phyloP scores from a whole-genome alignment of 2,113 vertebrate species.

The Vulpes ferrilata region DNA sequence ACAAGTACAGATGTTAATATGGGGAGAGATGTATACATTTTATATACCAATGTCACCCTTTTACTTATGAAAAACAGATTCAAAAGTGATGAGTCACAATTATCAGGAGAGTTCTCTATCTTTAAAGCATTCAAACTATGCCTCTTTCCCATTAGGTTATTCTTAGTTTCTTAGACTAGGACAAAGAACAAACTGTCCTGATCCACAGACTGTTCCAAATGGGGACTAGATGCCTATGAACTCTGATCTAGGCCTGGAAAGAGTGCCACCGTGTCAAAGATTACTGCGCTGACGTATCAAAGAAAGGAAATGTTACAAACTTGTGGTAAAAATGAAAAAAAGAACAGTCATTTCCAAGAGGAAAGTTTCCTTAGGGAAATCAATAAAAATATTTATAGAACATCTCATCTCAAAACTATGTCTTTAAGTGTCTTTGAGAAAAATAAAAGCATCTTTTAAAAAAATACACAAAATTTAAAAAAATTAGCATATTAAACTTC shows the following conservation, averaged over 20 bases:
- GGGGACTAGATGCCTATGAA: slow-evolving; percentile 43
- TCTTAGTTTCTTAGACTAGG: slow-evolving; percentile 57
- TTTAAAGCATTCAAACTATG: slow-evolving; percentile 44
- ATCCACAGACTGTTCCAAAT: slow-evolving; percentile 30
- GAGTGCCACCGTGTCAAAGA: slow-evolving; percentile 29
- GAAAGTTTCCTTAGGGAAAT: slow-evolving; percentile 68
- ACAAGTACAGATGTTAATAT: background rate
- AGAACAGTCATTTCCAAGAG: slow-evolving; percentile 10
- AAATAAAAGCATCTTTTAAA: background rate
- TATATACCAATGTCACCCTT: background rate
- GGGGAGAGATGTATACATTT: background rate
- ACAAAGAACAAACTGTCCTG: slow-evolving; percentile 77
- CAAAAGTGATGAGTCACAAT: slow-evolving; percentile 64
- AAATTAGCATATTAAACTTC: background rate
- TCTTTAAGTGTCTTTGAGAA: background rate
- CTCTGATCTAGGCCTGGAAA: slow-evolving; percentile 51
- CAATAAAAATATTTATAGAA: slow-evolving; percentile 68
- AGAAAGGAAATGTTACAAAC: background rate
- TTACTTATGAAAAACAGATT: slow-evolving; percentile 48
- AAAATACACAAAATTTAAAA: background rate
- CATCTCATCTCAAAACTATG: slow-evolving; percentile 69
- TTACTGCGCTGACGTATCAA: background rate
- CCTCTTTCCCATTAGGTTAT: slow-evolving; percentile 71
- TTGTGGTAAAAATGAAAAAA: slow-evolving; percentile 64
- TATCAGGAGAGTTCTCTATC: slow-evolving; percentile 58